Evolutionary conservation across 2,797 vertebrate species (phyloP).

Genomic region (Halcyon smyrnensis): DNA sequence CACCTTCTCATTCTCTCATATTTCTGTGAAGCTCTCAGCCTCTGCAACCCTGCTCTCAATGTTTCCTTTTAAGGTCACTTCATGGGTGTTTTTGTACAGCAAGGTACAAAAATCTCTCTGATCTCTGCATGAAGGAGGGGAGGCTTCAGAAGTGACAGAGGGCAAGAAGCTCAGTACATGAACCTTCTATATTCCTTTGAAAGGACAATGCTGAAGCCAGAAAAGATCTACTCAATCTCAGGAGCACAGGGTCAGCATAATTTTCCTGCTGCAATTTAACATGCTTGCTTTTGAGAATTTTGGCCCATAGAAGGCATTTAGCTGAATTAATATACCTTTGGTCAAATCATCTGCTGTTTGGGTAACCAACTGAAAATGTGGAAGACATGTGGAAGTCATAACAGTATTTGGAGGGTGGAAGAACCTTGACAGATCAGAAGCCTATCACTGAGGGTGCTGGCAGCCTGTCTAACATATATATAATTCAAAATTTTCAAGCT

Average conservation of each 20-base stretch:
- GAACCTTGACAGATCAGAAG: background rate
- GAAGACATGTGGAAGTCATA: background rate
- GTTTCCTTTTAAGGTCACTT: constrained; percentile 58
- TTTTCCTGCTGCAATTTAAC: background rate
- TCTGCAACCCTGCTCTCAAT: background rate
- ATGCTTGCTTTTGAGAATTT: constrained; percentile 21
- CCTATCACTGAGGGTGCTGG: background rate
- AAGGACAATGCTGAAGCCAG: background rate
- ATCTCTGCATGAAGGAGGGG: constrained; percentile 35
- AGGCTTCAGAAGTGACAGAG: constrained; percentile 39
- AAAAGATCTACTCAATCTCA: background rate
- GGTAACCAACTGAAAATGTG: background rate
- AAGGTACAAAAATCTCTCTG: constrained; percentile 54
- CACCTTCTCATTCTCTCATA: background rate
- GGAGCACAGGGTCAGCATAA: background rate
- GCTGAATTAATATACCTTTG: background rate
- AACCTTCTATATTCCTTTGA: constrained; percentile 39
- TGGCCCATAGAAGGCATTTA: background rate
- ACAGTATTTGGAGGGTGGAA: background rate
- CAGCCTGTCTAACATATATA: background rate
- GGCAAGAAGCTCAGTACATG: constrained; percentile 1
- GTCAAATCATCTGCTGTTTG: background rate
- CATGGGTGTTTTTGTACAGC: constrained; percentile 36
- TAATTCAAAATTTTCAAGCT: constrained; percentile 44
- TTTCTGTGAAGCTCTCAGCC: constrained; percentile 29